Percentiles rank a stretch among this genome's conserved stretches.
phyloP scores from a whole-genome alignment of 2,113 vertebrate species.

The Cyphomyrus plagiostoma region DNA sequence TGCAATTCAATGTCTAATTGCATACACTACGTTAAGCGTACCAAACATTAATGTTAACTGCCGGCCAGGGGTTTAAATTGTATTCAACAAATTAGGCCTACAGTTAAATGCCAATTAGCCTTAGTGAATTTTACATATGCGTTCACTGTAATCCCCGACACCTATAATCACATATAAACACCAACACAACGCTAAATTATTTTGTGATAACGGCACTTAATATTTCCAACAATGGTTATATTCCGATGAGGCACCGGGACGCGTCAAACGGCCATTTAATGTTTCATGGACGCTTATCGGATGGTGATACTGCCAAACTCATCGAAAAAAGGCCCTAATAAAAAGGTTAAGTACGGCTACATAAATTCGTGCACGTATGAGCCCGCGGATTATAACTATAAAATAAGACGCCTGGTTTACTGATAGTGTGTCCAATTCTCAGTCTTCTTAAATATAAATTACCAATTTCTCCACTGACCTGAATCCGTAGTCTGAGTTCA shows the following conservation, averaged over 20 bases:
- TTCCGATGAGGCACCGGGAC: neutral
- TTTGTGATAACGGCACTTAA: neutral
- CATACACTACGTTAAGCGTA: neutral
- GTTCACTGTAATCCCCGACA: neutral
- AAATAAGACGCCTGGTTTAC: neutral
- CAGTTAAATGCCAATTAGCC: neutral
- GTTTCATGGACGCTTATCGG: neutral
- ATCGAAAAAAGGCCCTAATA: neutral
- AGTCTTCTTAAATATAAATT: neutral
- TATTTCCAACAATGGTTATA: neutral
- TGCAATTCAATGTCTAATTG: neutral
- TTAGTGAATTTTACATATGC: neutral
- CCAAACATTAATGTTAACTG: neutral
- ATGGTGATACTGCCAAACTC: neutral
- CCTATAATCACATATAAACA: neutral
- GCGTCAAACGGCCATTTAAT: neutral
- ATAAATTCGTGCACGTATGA: neutral
- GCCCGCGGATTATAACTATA: neutral
- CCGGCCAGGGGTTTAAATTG: neutral
- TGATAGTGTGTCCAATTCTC: neutral
- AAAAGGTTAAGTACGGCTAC: neutral
- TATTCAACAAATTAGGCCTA: neutral
- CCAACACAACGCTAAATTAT: neutral
- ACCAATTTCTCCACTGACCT: slow-evolving; percentile 58
- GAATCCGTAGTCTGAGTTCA: slow-evolving; percentile 74